These are phyloP conservation scores for Thalassarche chlororhynchos DNA, from an alignment of 2,113 vertebrate species.

Conservation along the genomic window DNA sequence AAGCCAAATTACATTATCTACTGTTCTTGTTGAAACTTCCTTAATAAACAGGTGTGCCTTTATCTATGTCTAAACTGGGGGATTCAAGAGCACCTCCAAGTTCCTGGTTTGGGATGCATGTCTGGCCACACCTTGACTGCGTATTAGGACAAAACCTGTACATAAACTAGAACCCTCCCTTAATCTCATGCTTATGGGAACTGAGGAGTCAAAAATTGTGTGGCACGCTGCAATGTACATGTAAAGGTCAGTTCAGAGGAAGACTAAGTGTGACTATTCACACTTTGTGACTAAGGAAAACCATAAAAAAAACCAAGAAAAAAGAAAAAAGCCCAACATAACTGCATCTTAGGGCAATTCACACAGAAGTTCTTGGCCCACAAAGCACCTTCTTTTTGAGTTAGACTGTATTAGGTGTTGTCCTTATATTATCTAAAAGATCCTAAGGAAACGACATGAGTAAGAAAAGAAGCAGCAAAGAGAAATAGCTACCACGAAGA, in stretches of 20 bases:
- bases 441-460: background rate
- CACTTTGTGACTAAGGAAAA: background rate
- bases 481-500: background rate
- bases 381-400: background rate
- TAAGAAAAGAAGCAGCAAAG: background rate
- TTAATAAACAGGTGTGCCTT: background rate
- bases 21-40: background rate
- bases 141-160: background rate
- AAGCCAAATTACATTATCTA: background rate
- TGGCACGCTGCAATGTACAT: background rate
- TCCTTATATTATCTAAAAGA: background rate
- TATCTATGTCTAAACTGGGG: background rate
- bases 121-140: background rate
- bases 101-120: background rate
- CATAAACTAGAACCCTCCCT: background rate
- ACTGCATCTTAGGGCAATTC: background rate
- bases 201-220: background rate
- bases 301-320: background rate
- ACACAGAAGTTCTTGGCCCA: background rate
- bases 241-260: background rate
- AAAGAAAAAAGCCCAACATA: background rate
- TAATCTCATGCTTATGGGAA: background rate
- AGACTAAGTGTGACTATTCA: background rate
- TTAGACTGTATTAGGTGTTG: background rate
- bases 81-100: background rate